These are phyloP conservation scores for Pangasianodon hypophthalmus DNA, from an alignment of 2,113 vertebrate genomes.

Conservation along the genomic window DNA sequence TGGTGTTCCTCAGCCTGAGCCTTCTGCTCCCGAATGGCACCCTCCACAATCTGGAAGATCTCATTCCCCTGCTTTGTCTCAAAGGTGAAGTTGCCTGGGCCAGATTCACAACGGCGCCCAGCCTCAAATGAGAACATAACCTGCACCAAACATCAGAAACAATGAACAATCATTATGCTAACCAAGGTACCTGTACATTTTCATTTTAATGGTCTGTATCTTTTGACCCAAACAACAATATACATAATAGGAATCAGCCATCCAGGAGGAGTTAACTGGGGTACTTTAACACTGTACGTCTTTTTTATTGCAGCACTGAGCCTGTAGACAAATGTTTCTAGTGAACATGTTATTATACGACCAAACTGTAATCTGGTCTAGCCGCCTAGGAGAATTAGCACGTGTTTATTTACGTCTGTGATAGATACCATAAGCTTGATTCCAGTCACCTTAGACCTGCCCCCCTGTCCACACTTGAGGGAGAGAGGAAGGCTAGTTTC, in stretches of 20 bases:
- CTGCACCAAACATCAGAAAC: slow-evolving; percentile 64
- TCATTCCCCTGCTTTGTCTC: slow-evolving; percentile 95
- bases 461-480: slow-evolving; percentile 38
- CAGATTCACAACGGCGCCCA: slow-evolving; percentile 90
- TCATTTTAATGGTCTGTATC: background rate
- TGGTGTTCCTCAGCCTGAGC: slow-evolving; percentile 77
- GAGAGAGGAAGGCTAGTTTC: slow-evolving; percentile 57
- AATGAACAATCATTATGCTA: background rate
- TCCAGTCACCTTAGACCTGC: slow-evolving; percentile 39
- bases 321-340: background rate
- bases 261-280: background rate
- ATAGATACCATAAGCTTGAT: slow-evolving; percentile 19
- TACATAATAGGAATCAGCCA: background rate
- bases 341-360: background rate
- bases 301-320: too few species aligned
- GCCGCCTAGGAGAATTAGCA: background rate
- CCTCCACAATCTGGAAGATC: slow-evolving; percentile 90
- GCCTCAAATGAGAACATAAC: slow-evolving; percentile 99
- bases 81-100: slow-evolving; percentile 95
- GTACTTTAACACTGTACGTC: background rate
- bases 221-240: background rate
- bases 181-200: background rate
- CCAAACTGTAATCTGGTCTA: background rate
- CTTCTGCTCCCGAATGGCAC: slow-evolving; percentile 88
- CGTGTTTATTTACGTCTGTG: background rate